Evolutionary conservation across 2,113 vertebrate genomes (phyloP).

Genomic region (Excalfactoria chinensis): DNA sequence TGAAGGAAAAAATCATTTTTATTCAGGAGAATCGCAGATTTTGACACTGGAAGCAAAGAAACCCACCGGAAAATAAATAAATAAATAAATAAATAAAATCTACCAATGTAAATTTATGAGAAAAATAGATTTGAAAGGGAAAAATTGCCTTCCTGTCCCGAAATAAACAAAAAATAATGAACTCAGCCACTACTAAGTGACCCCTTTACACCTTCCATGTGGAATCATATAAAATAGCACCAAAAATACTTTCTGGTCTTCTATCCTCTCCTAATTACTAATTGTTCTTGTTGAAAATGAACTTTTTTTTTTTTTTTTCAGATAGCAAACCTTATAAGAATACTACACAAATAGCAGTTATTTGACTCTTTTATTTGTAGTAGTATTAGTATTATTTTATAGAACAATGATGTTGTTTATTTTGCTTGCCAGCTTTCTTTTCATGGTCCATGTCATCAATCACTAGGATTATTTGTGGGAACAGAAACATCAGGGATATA

Average conservation of each 20-base stretch:
- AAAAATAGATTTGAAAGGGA: not conserved
- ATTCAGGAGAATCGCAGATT: slow-evolving; percentile 20
- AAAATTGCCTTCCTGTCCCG: not conserved
- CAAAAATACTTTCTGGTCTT: not conserved
- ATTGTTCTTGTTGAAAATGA: not conserved
- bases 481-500: not conserved
- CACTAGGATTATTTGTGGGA: not conserved
- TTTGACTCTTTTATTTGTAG: not conserved
- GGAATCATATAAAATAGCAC: not conserved
- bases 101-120: slow-evolving; percentile 10
- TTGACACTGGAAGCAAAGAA: not conserved
- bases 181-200: not conserved
- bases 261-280: not conserved
- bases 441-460: not conserved
- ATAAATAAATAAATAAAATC: slow-evolving; percentile 21
- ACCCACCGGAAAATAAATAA: not conserved
- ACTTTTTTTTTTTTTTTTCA: not conserved
- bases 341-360: not conserved
- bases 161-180: not conserved
- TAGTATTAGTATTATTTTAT: not conserved
- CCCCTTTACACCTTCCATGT: not conserved
- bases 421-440: not conserved
- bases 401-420: rapidly evolving
- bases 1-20: slow-evolving; percentile 5
- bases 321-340: not conserved